Evolutionary conservation across 2,113 vertebrate genomes (phyloP), one percentile per base, ranked within the genome.

Genomic region (Zingel zingel): DNA sequence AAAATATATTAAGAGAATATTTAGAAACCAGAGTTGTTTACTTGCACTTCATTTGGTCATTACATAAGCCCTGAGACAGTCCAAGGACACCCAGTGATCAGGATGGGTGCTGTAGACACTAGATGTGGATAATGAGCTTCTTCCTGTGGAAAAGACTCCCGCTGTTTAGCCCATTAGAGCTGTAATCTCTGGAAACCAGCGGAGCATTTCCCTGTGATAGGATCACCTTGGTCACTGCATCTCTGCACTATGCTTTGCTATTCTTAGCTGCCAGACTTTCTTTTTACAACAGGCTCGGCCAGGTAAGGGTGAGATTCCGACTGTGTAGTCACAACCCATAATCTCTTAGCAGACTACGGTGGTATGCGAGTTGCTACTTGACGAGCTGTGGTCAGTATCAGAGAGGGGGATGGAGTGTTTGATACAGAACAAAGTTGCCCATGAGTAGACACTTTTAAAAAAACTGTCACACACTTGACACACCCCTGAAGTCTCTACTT

Each of bases 61-160:
- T 83, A 68, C 72, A 25, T 79, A 92, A 89, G 62, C 81, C 50
- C 45, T 23, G 75, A 77, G 56, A 71, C 54, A n/a, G 74, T 53
- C 67, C 69, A 76, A 76, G 78, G 84, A 86, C 85, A 77, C 9
- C 39, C 12, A 3, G 73, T 12, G 53, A 77, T 81, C 72, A 82
- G 71, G 74, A 77, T 27, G 25, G 71, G 30, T 30, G 65, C 81
- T 75, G 77, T 45, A 54, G 83, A 78, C 47, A 71, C 81, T 80
- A 50, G 86, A 85, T 66, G 81, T 66, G 72, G 81, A 84, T 93
- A 86, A 94, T 90, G 61, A 86, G 67, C 74, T 83, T 70, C 92
- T 92, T 92, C 90, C 89, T 91, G 87, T 88, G 77, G 84, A 93
- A 94, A 84, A 67, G 73, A 67, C 85, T 89, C 76, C 63, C 51